phyloP scores from a whole-genome alignment of 2,888 invertebrate species.

The Habroteleia sp. region DNA sequence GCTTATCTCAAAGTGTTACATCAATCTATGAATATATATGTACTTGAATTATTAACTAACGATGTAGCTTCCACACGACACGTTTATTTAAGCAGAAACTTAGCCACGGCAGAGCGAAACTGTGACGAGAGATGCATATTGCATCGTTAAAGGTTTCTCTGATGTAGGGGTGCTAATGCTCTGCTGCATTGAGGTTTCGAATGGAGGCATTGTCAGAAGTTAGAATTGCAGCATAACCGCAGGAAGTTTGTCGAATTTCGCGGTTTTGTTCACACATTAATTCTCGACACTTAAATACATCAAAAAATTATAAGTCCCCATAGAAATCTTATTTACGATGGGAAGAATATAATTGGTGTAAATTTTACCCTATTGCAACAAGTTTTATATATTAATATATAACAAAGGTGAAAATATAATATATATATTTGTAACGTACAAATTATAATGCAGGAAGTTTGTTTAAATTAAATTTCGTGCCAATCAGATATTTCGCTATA shows the following conservation, averaged over 20 bases:
- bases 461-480: too few relatives aligned
- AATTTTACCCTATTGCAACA: too few relatives aligned
- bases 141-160: constrained; percentile 63
- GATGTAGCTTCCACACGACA: constrained; percentile 46
- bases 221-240: constrained; percentile 62
- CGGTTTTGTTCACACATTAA: constrained; percentile 61
- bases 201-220: constrained; percentile 64
- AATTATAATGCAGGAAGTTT: too few relatives aligned
- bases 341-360: too few relatives aligned
- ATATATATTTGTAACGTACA: too few relatives aligned
- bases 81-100: constrained; percentile 61
- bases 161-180: constrained; percentile 61
- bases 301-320: constrained; percentile 16
- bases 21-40: constrained; percentile 56
- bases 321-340: not conserved
- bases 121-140: constrained; percentile 63
- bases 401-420: too few relatives aligned
- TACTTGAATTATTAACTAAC: constrained; percentile 61
- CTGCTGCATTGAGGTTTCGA: constrained; percentile 60
- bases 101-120: constrained; percentile 46
- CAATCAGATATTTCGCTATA: too few relatives aligned
- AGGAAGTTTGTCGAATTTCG: constrained; percentile 62
- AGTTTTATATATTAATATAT: too few relatives aligned
- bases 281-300: constrained; percentile 43
- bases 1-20: constrained; percentile 44